Conservation (phyloP, 2,888 invertebrate genomes). For the Drosophila algonquin region DNA sequence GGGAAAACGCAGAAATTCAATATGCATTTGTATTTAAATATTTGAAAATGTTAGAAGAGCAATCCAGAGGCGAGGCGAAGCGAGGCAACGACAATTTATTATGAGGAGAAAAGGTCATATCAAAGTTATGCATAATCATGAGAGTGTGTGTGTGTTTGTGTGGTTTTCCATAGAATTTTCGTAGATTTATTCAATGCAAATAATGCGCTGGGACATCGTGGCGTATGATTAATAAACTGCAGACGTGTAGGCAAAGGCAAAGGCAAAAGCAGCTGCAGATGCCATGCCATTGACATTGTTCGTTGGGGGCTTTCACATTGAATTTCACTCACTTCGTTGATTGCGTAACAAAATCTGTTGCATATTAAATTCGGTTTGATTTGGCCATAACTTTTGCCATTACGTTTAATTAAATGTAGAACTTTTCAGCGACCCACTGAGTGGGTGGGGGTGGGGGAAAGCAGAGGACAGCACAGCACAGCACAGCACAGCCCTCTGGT, state of each 20-base stretch:
- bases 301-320: conserved; percentile 23
- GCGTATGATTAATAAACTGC: conserved; percentile 64
- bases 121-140: conserved; percentile 56
- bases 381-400: conserved; percentile 74
- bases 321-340: conserved; percentile 50
- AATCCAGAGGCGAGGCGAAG: conserved; percentile 9
- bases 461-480: not conserved
- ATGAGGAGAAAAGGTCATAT: conserved; percentile 66
- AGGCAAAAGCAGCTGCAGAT: not conserved
- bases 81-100: conserved; percentile 52
- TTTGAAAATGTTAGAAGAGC: conserved; percentile 54
- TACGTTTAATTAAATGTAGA: conserved; percentile 72
- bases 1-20: conserved; percentile 56
- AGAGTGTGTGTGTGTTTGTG: not conserved
- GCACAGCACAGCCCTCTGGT: conserved; percentile 22
- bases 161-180: conserved; percentile 17
- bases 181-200: conserved; percentile 40
- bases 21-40: conserved; percentile 72
- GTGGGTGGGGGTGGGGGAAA: not conserved
- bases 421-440: conserved; percentile 32
- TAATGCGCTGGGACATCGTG: conserved; percentile 35
- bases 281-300: conserved; percentile 32
- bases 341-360: conserved; percentile 63
- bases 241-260: conserved; percentile 3
- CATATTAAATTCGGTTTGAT: conserved; percentile 75